Evolutionary conservation across 2,888 invertebrate genomes (phyloP), one percentile per base, ranked within the genome.

Genomic region (Dione vanillae): DNA sequence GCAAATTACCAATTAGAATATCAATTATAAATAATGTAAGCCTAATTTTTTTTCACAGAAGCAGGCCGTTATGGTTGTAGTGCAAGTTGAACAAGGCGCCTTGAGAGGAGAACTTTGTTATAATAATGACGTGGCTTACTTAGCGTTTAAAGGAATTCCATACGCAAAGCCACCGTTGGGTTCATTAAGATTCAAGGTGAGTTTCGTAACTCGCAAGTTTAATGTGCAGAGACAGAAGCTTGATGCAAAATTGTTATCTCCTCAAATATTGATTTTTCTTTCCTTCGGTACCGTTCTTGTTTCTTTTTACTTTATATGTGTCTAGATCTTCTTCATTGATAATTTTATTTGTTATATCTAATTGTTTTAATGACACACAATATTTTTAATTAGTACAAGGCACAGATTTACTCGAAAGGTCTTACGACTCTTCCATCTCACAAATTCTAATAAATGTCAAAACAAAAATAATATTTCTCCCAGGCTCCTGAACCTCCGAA

Each of bases 141-240:
- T 85, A 47, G 87, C 92, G 54, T 94, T 93, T 80, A 93, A 93
- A 84, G 94, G 95, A 65, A 94, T 95, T 76, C 95, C 95, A 20
- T 95, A 94, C 77, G 95, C 95, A 9, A 88, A 91, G 75, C 94
- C 95, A 64, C 95, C 95, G 12, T 72, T 95, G 43, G 94, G 94
- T 51, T 79, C 89, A 78, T 90, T 95, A 72, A 89, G 95, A 87
- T 95, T 95, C 85, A 93, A 94, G 94, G 95, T 95, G 83, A 91
- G 86, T 84, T 37, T 64, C 14, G 19, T 37, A 51, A 40, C 16
- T 40, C 16, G 11, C 37, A 9, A 19, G 16, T 11, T 37, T 40
- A 12, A 2, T 58, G 16, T n/a, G n/a, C n/a, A n/a, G n/a, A n/a
- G n/a, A n/a, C n/a, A n/a, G n/a, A n/a, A n/a, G n/a, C n/a, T n/a